phyloP scores from a whole-genome alignment of 2,888 invertebrate genomes.

The Omphaloscelis lunosa region DNA sequence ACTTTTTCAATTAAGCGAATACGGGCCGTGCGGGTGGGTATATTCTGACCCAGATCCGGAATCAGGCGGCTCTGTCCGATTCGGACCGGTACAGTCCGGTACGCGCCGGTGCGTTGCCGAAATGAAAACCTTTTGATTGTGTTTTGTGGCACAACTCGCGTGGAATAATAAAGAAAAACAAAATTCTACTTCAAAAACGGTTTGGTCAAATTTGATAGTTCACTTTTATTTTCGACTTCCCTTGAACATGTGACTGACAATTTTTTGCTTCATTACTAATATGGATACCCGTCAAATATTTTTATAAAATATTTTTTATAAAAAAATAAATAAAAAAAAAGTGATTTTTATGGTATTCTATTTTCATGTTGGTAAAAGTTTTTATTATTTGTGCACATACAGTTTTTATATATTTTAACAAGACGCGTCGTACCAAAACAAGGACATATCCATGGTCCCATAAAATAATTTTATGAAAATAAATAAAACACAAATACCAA shows the following conservation, averaged over 20 bases:
- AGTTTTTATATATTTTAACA: constrained; percentile 16
- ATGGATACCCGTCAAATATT: constrained; percentile 14
- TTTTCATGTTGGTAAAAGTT: background rate
- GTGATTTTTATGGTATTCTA: background rate
- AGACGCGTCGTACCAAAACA: background rate
- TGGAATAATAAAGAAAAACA: constrained; percentile 70
- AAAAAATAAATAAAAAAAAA: background rate
- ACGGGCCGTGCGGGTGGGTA: constrained; percentile 74
- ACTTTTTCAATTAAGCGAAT: constrained; percentile 87
- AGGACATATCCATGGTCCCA: background rate
- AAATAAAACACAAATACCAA: constrained; percentile 35
- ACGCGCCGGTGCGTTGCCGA: constrained; percentile 77
- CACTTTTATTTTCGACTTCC: constrained; percentile 51
- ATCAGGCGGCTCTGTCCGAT: constrained; percentile 67
- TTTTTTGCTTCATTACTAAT: background rate
- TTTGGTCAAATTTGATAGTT: constrained; percentile 51
- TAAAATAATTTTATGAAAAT: constrained; percentile 42
- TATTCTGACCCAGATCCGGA: constrained; percentile 79
- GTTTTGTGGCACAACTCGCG: constrained; percentile 73
- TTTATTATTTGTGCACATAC: background rate
- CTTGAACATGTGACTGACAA: constrained; percentile 18
- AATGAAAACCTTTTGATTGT: constrained; percentile 82
- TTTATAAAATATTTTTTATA: background rate
- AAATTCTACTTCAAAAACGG: constrained; percentile 62
- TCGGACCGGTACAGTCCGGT: constrained; percentile 70